Base-by-base conservation (phyloP, 2,113 vertebrate species). In the Beaufortia kweichowensis region DNA sequence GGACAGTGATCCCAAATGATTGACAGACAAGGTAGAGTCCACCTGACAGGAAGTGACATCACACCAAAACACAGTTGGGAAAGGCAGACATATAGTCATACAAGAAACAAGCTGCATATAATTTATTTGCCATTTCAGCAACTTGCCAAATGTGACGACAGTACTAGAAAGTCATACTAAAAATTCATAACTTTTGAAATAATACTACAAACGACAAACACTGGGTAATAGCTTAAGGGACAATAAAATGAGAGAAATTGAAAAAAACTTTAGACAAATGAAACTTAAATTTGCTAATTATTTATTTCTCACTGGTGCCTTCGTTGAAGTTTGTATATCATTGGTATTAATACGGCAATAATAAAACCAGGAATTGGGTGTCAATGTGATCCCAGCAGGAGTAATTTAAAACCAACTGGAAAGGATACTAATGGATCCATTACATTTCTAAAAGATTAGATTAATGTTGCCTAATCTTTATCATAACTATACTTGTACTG, bases 41-140 rank as follows among this genome's bases (percentile, higher is more conserved):
- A 53, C 10, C 14, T 46, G 19, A 21, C 28, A 15, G 29, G 2
- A 39, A 41, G 33, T 3, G 21, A 41, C 10, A 26, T n/a, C 9
- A 59, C 56, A 35, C 35, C 48, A 57, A 71, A 71, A 57, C 21
- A 71, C 21, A n/a, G n/a, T n/a, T n/a, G 17, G 33, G 23, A 59
- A 28, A 35, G 2, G 19, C 3, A 80, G 35, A 71, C 35, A 35
- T 78, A 50, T 28, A 39, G 9, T 31, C 24, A 72, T 46, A n/a
- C 7, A 48, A 43, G 50, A 3, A 55, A 70, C 28, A 63, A 76
- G 56, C 26, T 57, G 33, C 48, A 59, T 15, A 55, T 29, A 9
- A 70, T 76, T 76, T 70, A 80, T 80, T 80, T 11, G 17, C 6
- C 29, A 39, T 60, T 67, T 39, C 50, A 77, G 55, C 12, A 35